Conservation (phyloP, 2,797 vertebrate species). For the Protonibea diacanthus region DNA sequence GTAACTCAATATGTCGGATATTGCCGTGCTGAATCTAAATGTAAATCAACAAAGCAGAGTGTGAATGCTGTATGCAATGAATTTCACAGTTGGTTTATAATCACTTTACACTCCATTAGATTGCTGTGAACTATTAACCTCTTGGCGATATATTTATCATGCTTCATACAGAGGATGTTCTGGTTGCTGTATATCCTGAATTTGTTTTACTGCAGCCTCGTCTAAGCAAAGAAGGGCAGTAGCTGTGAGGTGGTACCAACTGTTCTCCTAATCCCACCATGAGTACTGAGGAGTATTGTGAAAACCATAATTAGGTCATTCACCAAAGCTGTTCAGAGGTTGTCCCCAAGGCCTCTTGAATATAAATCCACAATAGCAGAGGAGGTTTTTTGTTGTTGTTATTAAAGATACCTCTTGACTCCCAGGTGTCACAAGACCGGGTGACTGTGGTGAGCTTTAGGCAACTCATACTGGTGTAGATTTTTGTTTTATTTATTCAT, state of each 20-base stretch:
- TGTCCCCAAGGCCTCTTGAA: background rate
- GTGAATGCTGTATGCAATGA: background rate
- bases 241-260: background rate
- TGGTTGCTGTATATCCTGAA: background rate
- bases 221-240: background rate
- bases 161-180: conserved; percentile 13
- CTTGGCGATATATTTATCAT: background rate
- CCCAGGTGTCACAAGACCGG: background rate
- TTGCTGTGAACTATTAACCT: background rate
- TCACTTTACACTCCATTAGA: conserved; percentile 9
- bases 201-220: background rate
- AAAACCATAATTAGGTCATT: conserved; percentile 15
- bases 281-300: background rate
- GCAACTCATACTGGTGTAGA: background rate
- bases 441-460: background rate
- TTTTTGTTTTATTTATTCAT: background rate
- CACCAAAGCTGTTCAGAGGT: background rate
- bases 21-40: background rate
- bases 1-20: background rate
- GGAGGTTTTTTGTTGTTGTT: conserved; percentile 5
- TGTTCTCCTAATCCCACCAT: background rate
- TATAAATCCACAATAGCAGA: background rate
- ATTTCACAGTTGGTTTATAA: conserved; percentile 23
- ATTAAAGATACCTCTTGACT: background rate
- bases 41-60: background rate